Conservation (phyloP, 2,797 vertebrate species). For the Manis crassicaudata region DNA sequence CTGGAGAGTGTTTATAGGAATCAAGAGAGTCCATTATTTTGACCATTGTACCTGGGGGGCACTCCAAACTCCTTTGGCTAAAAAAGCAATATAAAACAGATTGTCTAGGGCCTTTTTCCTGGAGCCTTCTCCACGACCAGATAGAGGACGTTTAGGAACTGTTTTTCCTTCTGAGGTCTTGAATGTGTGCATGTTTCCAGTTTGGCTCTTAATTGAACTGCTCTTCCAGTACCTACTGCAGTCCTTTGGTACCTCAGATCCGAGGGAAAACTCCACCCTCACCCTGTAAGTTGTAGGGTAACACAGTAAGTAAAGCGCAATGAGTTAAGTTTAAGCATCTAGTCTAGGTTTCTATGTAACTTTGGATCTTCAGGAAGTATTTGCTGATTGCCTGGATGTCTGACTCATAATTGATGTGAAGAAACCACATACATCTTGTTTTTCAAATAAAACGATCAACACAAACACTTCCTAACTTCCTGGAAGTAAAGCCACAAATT, state of each 20-base stretch:
- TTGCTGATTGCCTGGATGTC: slow-evolving; percentile 16
- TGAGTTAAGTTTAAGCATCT: not conserved
- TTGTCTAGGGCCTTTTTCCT: not conserved
- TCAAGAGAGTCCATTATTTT: slow-evolving; percentile 58
- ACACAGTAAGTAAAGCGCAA: not conserved
- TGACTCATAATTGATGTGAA: slow-evolving; percentile 44
- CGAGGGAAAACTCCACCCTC: not conserved
- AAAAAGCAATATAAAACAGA: slow-evolving; percentile 35
- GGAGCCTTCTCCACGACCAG: not conserved
- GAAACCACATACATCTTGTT: slow-evolving; percentile 60
- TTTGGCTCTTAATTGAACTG: not conserved
- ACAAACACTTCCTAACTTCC: slow-evolving; percentile 50
- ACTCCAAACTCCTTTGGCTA: slow-evolving; percentile 41
- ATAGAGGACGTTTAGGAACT: not conserved
- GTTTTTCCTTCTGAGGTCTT: not conserved
- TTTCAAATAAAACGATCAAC: slow-evolving; percentile 68
- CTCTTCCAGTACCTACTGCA: not conserved
- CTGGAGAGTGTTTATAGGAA: not conserved
- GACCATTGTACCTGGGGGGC: slow-evolving; percentile 13
- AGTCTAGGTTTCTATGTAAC: not conserved
- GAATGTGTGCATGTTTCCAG: not conserved
- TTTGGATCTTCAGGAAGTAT: slow-evolving; percentile 1
- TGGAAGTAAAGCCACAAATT: slow-evolving; percentile 47
- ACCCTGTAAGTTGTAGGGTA: not conserved
- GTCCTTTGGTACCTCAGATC: not conserved